These are phyloP conservation scores for Dynastes hyllus DNA, from an alignment of 2,888 invertebrate genomes.

Conservation along the genomic window DNA sequence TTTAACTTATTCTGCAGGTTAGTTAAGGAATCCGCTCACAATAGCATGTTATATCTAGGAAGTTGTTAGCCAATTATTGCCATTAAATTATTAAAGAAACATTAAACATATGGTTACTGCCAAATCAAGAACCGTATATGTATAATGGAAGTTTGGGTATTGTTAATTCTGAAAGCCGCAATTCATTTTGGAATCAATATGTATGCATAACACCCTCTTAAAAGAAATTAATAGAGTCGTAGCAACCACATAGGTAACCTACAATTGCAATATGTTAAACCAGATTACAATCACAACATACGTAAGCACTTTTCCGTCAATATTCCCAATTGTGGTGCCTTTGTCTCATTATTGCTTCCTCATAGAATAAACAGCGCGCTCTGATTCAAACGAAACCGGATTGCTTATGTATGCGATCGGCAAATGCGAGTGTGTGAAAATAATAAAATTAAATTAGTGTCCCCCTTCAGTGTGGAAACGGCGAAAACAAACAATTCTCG, in stretches of 20 bases:
- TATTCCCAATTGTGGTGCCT: constrained; percentile 26
- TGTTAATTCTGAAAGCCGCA: no score
- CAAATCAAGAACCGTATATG: no score
- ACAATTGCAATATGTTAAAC: background rate
- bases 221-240: background rate
- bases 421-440: constrained; percentile 49
- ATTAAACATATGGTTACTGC: no score
- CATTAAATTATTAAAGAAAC: no score
- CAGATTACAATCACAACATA: constrained; percentile 3
- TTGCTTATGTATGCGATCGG: constrained; percentile 12
- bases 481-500: constrained; percentile 55
- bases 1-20: no score
- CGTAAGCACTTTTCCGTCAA: background rate
- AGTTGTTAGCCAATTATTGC: no score
- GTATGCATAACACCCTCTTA: no score
- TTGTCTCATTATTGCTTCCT: constrained; percentile 29
- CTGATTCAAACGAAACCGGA: constrained; percentile 41
- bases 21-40: no score
- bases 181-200: no score
- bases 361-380: constrained; percentile 29
- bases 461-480: constrained; percentile 48
- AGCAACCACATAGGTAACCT: background rate
- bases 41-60: no score
- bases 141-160: no score
- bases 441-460: constrained; percentile 56